These are phyloP conservation scores for Mus spicilegus DNA, from an alignment of 2,113 vertebrate species.

Conservation along the genomic window DNA sequence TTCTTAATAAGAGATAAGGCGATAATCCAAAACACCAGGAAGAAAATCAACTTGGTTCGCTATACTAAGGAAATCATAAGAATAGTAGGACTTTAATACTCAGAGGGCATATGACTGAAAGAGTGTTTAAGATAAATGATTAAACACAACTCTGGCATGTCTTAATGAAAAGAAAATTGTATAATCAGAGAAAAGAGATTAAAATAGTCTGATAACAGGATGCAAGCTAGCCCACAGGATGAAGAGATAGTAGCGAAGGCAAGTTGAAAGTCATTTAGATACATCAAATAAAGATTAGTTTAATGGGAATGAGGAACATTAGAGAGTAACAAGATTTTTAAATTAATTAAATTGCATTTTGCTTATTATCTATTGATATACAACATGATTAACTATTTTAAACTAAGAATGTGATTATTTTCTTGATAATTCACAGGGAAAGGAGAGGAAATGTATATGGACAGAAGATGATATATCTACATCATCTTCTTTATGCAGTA, in stretches of 20 bases:
- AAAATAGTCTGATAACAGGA: conserved; percentile 38
- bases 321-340: neutral
- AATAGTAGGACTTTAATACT: neutral
- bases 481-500: neutral
- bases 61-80: neutral
- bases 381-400: neutral
- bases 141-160: neutral
- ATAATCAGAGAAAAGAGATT: conserved; percentile 10
- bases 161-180: conserved; percentile 36
- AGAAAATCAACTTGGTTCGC: neutral
- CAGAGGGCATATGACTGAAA: neutral
- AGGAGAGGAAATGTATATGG: neutral
- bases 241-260: conserved; percentile 34
- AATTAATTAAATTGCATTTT: conserved; percentile 13
- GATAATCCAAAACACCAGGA: conserved; percentile 23
- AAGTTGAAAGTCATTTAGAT: conserved; percentile 43
- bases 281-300: conserved; percentile 19
- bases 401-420: neutral
- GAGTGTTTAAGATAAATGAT: conserved; percentile 28
- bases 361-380: conserved; percentile 31
- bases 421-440: neutral
- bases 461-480: neutral
- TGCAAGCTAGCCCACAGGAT: conserved; percentile 21
- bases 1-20: conserved; percentile 2
- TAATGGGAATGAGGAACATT: neutral